Evolutionary conservation across 2,888 invertebrate species (phyloP).

Genomic region (Cheilosia soror): DNA sequence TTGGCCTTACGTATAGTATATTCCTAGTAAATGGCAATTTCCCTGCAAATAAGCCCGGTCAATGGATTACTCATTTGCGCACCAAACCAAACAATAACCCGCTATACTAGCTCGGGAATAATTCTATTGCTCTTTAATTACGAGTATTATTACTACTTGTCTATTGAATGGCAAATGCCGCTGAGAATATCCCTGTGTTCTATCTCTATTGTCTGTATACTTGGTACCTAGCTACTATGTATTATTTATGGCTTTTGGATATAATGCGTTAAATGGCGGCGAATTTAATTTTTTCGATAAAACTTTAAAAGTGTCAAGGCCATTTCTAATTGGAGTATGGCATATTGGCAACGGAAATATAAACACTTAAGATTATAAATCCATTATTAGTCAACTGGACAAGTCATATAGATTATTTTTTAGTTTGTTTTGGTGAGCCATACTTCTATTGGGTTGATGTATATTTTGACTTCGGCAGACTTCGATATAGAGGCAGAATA

Average conservation of each 20-base stretch:
- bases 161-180: conserved; percentile 10
- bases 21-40: neutral
- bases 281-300: neutral
- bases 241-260: conserved; percentile 55
- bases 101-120: neutral
- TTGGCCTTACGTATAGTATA: neutral
- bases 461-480: too few relatives aligned
- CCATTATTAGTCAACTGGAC: too few relatives aligned
- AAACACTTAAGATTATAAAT: too few relatives aligned
- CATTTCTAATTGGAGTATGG: conserved; percentile 18
- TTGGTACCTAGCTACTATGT: conserved; percentile 3
- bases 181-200: conserved; percentile 23
- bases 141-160: neutral
- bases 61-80: conserved; percentile 7
- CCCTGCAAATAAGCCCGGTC: neutral
- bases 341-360: neutral
- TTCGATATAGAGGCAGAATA: too few relatives aligned
- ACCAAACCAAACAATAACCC: neutral
- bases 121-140: conserved; percentile 13
- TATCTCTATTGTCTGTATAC: conserved; percentile 15
- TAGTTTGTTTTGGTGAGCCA: too few relatives aligned
- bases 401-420: too few relatives aligned
- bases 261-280: conserved; percentile 37
- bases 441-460: too few relatives aligned
- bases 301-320: neutral